Percentiles rank a stretch among this genome's conserved stretches.
phyloP scores from a whole-genome alignment of 2,113 vertebrate species.

The Machaerirhynchus nigripectus region DNA sequence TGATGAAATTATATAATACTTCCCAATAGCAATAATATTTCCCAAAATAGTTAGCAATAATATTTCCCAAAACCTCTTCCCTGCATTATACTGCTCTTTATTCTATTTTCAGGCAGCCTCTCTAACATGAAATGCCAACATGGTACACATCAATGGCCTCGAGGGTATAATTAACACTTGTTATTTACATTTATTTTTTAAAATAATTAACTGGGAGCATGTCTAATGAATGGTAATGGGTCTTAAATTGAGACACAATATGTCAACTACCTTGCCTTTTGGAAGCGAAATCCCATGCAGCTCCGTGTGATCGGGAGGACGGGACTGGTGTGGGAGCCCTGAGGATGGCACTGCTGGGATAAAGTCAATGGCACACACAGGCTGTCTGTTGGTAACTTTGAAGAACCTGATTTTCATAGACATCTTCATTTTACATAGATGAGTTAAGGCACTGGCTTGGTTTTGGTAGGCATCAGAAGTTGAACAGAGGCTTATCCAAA shows the following conservation, averaged over 20 bases:
- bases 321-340: not conserved
- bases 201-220: slow-evolving; percentile 58
- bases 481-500: not conserved
- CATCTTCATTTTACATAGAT: not conserved
- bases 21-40: not conserved
- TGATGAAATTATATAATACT: not conserved
- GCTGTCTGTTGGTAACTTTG: not conserved
- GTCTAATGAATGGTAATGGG: slow-evolving; percentile 60
- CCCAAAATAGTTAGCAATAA: not conserved
- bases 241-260: slow-evolving; percentile 49
- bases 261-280: slow-evolving; percentile 51
- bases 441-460: not conserved
- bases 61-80: not conserved
- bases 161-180: slow-evolving; percentile 56
- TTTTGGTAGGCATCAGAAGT: not conserved
- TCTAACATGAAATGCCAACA: not conserved
- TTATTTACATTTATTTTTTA: slow-evolving; percentile 67
- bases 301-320: not conserved
- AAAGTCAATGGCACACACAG: not conserved
- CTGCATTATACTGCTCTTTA: slow-evolving; percentile 16
- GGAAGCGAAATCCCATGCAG: slow-evolving; percentile 9
- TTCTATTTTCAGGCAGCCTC: slow-evolving; percentile 34
- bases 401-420: not conserved
- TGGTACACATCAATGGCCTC: slow-evolving; percentile 8
- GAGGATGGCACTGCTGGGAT: not conserved